Conservation (phyloP, 1,140 invertebrate species). For the Tigriopus japonicus region DNA sequence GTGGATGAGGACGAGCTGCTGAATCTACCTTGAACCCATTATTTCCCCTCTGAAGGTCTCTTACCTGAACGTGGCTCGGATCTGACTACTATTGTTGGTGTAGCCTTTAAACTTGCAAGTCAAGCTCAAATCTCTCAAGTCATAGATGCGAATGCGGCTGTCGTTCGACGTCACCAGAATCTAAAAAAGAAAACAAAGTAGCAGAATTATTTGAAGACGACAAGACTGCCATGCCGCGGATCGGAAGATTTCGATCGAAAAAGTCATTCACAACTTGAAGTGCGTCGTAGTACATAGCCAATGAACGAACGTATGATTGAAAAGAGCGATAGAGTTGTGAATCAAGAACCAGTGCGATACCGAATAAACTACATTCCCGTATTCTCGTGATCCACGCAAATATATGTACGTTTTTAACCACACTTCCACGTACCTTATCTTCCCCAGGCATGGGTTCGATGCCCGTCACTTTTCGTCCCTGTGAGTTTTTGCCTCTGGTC, state of each 20-base stretch:
- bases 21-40: not conserved
- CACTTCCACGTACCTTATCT: slow-evolving; percentile 15
- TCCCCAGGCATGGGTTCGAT: slow-evolving; percentile 92
- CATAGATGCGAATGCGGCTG: slow-evolving; percentile 85
- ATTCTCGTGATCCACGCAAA: too few relatives aligned
- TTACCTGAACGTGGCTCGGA: slow-evolving; percentile 68
- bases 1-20: not conserved
- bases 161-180: slow-evolving; percentile 96
- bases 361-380: too few relatives aligned
- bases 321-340: too few relatives aligned
- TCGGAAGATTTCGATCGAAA: not conserved
- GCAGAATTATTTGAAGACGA: not conserved
- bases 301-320: too few relatives aligned
- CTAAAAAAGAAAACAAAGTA: slow-evolving; percentile 23
- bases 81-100: slow-evolving; percentile 88
- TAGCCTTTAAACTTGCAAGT: slow-evolving; percentile 94
- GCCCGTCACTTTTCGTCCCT: slow-evolving; percentile 84
- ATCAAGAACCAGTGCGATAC: too few relatives aligned
- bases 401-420: not conserved
- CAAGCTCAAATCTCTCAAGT: slow-evolving; percentile 80
- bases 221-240: not conserved
- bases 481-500: slow-evolving; percentile 78
- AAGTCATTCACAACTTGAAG: too few relatives aligned
- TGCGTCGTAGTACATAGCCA: too few relatives aligned
- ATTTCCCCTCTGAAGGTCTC: not conserved